phyloP scores from a whole-genome alignment of 2,888 invertebrate species.

The Zeuzera pyrina region DNA sequence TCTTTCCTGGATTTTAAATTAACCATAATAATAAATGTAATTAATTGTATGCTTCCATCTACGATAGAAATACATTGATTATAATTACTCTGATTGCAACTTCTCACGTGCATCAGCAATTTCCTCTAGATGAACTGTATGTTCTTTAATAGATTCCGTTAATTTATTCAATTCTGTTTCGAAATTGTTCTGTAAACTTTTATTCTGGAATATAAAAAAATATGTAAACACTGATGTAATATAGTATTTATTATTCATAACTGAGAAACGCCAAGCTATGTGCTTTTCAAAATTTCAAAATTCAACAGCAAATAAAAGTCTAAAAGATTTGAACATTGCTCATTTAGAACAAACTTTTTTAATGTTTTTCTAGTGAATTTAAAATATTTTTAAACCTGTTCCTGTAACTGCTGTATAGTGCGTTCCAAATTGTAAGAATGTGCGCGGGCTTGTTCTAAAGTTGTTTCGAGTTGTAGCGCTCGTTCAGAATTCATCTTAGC shows the following conservation, averaged over 20 bases:
- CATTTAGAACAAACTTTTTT: too few relatives aligned
- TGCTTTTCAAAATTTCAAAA: too few relatives aligned
- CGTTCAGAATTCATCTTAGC: slow-evolving; percentile 36
- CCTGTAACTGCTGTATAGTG: slow-evolving; percentile 38
- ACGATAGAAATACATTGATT: not conserved
- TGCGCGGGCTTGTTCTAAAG: slow-evolving; percentile 35
- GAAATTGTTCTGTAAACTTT: slow-evolving; percentile 40
- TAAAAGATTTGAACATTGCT: too few relatives aligned
- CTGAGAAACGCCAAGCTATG: too few relatives aligned
- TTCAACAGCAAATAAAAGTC: too few relatives aligned
- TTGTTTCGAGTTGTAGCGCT: slow-evolving; percentile 35
- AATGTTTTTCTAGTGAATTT: not conserved
- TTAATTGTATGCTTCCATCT: too few relatives aligned
- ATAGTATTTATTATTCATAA: too few relatives aligned
- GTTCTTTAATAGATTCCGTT: slow-evolving; percentile 44
- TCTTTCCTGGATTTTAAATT: slow-evolving; percentile 37
- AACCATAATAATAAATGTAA: not conserved
- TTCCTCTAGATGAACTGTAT: slow-evolving; percentile 45
- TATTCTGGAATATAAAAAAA: slow-evolving; percentile 34
- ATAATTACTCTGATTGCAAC: slow-evolving; percentile 49
- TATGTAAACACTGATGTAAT: too few relatives aligned
- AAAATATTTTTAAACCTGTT: slow-evolving; percentile 32
- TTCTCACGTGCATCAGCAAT: slow-evolving; percentile 47
- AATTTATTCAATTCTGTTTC: slow-evolving; percentile 44
- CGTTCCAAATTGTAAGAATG: slow-evolving; percentile 36